Evolutionary conservation across 1,140 invertebrate species (phyloP).

Genomic region (Nasonia vitripennis): DNA sequence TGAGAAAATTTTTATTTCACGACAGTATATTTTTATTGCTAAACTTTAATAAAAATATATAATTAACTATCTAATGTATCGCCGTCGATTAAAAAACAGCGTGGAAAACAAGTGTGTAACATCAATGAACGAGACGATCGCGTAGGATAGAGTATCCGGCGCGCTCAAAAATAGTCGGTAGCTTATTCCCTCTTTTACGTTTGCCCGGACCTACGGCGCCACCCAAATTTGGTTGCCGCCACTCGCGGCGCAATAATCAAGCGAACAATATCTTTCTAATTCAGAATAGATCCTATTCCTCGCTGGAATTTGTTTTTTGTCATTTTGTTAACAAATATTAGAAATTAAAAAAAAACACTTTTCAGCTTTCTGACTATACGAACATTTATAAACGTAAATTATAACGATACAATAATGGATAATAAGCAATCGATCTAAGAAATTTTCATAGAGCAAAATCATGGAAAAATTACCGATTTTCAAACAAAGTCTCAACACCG

Average conservation of each 20-base stretch:
- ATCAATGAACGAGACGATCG: not conserved
- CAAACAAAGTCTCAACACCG: not conserved
- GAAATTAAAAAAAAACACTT: not conserved
- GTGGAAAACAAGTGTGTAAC: not conserved
- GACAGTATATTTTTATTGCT: too few relatives aligned
- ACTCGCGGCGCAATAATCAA: slow-evolving; percentile 18
- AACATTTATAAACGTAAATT: too few relatives aligned
- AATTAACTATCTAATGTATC: too few relatives aligned
- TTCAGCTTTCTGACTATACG: not conserved
- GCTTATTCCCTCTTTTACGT: slow-evolving; percentile 37
- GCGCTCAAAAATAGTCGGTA: slow-evolving; percentile 70
- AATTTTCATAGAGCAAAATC: too few relatives aligned
- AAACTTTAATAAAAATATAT: too few relatives aligned
- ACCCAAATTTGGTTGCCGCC: slow-evolving; percentile 74
- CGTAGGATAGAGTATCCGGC: slow-evolving; percentile 70
- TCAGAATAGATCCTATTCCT: not conserved
- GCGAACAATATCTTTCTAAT: slow-evolving; percentile 30
- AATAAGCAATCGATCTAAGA: too few relatives aligned
- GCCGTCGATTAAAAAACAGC: not conserved
- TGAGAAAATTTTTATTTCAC: too few relatives aligned
- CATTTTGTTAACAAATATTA: not conserved
- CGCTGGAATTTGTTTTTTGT: not conserved
- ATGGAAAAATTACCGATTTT: too few relatives aligned
- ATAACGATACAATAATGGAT: too few relatives aligned
- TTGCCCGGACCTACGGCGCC: slow-evolving; percentile 55